phyloP scores from a whole-genome alignment of 1,140 invertebrate genomes.

The Hydropsyche tenuis region DNA sequence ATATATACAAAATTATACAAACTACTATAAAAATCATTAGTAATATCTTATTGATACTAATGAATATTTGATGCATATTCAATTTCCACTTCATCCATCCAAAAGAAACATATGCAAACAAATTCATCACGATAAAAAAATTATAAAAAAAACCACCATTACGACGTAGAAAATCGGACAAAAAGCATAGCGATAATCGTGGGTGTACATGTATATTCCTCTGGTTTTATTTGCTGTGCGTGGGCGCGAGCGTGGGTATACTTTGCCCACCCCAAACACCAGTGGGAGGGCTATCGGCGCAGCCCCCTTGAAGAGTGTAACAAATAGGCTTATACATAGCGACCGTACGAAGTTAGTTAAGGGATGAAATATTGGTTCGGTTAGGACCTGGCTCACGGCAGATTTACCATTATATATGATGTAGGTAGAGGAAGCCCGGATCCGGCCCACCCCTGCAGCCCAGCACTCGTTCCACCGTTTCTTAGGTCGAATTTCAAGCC shows the following conservation, averaged over 20 bases:
- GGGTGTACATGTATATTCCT: background rate
- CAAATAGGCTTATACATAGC: slow-evolving; percentile 51
- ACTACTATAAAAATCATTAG: no score
- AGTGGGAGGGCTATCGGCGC: slow-evolving; percentile 21
- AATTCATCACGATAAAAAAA: background rate
- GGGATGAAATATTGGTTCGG: slow-evolving; percentile 52
- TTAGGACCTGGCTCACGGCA: slow-evolving; percentile 51
- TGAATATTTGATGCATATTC: no score
- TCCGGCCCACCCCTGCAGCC: background rate
- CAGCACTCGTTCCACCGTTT: background rate
- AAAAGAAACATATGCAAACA: background rate
- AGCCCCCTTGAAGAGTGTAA: slow-evolving; percentile 44
- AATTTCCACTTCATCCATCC: background rate
- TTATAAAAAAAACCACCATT: background rate
- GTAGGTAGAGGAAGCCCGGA: slow-evolving; percentile 40
- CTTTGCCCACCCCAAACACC: slow-evolving; percentile 16
- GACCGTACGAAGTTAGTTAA: slow-evolving; percentile 50
- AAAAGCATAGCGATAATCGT: background rate
- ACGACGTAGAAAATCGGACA: background rate
- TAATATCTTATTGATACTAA: no score
- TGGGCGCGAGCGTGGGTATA: background rate
- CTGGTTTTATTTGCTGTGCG: slow-evolving; percentile 12
- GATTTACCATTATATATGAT: slow-evolving; percentile 51
- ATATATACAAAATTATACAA: no score
- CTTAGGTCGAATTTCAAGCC: background rate